Base-by-base conservation (phyloP, 1,140 invertebrate genomes). In the Portunus trituberculatus region DNA sequence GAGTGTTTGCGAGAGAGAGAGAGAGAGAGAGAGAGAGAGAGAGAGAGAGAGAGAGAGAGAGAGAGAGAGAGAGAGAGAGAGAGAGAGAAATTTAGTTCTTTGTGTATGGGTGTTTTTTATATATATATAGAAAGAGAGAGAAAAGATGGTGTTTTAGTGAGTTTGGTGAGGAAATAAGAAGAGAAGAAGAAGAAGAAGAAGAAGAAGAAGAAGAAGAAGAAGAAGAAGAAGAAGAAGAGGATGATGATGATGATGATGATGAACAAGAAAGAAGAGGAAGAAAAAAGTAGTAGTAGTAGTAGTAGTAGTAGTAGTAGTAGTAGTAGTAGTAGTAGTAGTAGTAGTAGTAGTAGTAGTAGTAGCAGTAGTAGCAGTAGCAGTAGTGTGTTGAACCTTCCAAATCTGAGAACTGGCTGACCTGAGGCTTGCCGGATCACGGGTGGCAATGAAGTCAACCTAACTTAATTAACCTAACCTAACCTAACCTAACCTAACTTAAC, bases 11-110 rank as follows among this genome's bases (percentile, higher is more conserved):
- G 76, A 4, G 83, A 86, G 83, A 86, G 83, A 86, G 83, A 86
- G 83, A 86, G 83, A 86, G 83, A 86, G 83, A 86, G 83, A 86
- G 83, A 86, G n/a, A 86, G 83, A 86, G 83, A n/a, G 32, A 32
- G 32, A 32, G 32, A 32, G 32, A 32, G 32, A 32, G 32, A 32
- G 32, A 32, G 32, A 32, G 32, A 32, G 32, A 32, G 32, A 32
- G 32, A 32, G 32, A 32, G 32, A 32, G 32, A 32, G 32, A 32
- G 31, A 32, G 31, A 32, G 31, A 32, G 31, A 32, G 31, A 32
- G 31, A 86, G 83, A 86, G 83, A 86, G 83, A 86, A 39, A 39
- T 39, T 6, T 39, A 39, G 39, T 39, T 39, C 1, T 39, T 39
- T 39, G 39, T 39, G 39, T 39, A 39, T 39, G 39, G 39, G 6